Base-by-base conservation (phyloP, 2,888 invertebrate genomes). In the Scaptomyza tumidula region DNA sequence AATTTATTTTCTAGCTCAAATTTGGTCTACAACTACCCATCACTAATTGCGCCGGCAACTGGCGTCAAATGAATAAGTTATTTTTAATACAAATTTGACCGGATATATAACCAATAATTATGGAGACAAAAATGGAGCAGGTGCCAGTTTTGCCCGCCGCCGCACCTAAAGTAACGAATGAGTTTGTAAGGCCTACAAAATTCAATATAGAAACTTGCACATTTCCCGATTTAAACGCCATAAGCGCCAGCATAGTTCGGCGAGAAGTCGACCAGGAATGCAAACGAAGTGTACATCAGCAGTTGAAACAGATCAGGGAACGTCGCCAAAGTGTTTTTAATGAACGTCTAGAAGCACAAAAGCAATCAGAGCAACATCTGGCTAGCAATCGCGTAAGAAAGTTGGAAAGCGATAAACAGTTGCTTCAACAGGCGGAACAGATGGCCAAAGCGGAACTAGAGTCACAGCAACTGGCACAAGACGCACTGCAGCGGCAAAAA, bases 391-490 rank as follows among this genome's bases (percentile, higher is more conserved):
- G 54, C 19, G 70, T 71, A 0, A 72, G 75, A 11, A 84, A 82
- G 4, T 43, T 75, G 0, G 78, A 80, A 19, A 80, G 39, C 10
- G 89, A 91, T 0, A 70, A 74, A 10, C 63, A 68, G 4, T 79
- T 91, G 6, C 24, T 80, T 1, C 80, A 88, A 50, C 73, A 85
- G 35, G 91, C 91, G 0, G 90, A 89, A n/a, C 67, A 81, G 16
- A 67, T 88, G 49, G 78, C 90, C 3, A 68, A 70, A 2, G 54
- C 60, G 0, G 84, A 89, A 9, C 14, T 86, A 5, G 84, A 85
- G 9, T 74, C 82, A 50, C 78, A 81, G 5, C 86, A 89, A 55
- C 70, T 71, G 0, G 86, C 90, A 55, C 73, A 90, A n/a, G 63
- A 68, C 0, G 71, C 72, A 2, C 52, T 90, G 7, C 82, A 84